phyloP scores from a whole-genome alignment of 1,140 invertebrate species.

The Pogonognathellus flavescens region DNA sequence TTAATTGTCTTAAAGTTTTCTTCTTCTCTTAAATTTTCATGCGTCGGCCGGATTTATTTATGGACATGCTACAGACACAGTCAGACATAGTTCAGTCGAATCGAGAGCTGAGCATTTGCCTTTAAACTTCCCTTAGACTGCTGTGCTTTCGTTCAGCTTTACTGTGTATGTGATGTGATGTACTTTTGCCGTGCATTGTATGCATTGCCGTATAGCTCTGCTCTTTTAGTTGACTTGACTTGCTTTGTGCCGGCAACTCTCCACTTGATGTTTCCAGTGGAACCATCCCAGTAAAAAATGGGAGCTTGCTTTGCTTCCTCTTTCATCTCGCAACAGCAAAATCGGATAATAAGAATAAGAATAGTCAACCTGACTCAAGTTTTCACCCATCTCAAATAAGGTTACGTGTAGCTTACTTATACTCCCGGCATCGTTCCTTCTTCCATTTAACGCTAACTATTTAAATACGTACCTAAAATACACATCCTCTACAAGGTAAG shows the following conservation, averaged over 20 bases:
- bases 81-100: conserved; percentile 49
- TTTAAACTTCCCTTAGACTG: not conserved
- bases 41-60: conserved; percentile 62
- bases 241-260: conserved; percentile 31
- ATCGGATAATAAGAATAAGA: conserved; percentile 34
- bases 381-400: conserved; percentile 20
- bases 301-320: conserved; percentile 18
- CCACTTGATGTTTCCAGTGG: conserved; percentile 51
- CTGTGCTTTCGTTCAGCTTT: conserved; percentile 29
- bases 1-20: conserved; percentile 66
- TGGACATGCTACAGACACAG: conserved; percentile 54
- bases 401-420: not conserved
- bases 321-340: conserved; percentile 47
- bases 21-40: conserved; percentile 66
- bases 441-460: too few relatives aligned
- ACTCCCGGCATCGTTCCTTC: too few relatives aligned
- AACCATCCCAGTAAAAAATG: conserved; percentile 46
- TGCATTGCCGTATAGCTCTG: not conserved
- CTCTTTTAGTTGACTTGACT: conserved; percentile 31
- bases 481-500: not conserved
- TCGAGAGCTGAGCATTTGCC: conserved; percentile 1
- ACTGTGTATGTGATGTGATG: conserved; percentile 11
- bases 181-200: conserved; percentile 7
- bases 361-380: not conserved
- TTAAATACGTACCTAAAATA: not conserved